Percentiles rank a stretch among this genome's conserved stretches.
Evolutionary conservation across 2,888 invertebrate species (phyloP).

Genomic region (Drosophila sordidapex): DNA sequence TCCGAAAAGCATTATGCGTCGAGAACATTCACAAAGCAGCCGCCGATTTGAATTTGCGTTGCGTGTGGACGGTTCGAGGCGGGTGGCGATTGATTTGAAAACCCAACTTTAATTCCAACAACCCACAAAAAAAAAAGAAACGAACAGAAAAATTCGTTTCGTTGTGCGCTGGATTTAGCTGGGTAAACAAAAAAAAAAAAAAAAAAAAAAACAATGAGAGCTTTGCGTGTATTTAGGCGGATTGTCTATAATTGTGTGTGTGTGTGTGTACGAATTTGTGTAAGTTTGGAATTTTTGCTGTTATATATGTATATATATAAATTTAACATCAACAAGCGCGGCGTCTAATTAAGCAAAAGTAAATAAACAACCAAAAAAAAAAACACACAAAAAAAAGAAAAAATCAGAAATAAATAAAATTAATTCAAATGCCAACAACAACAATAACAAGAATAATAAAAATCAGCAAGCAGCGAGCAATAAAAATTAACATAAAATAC

Average conservation of each 20-base stretch:
- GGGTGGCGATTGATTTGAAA: background rate
- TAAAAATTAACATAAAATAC: constrained; percentile 78
- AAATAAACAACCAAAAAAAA: constrained; percentile 54
- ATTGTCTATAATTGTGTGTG: constrained; percentile 48
- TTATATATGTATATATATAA: constrained; percentile 6
- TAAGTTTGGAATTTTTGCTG: constrained; percentile 13
- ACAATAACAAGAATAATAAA: constrained; percentile 54
- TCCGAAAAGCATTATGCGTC: constrained; percentile 27
- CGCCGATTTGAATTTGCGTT: constrained; percentile 21
- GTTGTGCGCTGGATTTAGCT: constrained; percentile 27
- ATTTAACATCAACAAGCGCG: constrained; percentile 45
- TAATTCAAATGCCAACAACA: constrained; percentile 69
- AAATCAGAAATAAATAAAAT: constrained; percentile 70
- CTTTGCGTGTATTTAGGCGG: constrained; percentile 58
- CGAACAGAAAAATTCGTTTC: constrained; percentile 41
- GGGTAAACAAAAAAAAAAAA: background rate
- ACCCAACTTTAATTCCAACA: constrained; percentile 22
- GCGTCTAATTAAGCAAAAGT: constrained; percentile 64
- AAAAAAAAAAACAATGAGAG: constrained; percentile 41
- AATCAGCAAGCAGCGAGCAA: constrained; percentile 60
- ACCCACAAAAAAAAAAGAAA: constrained; percentile 5
- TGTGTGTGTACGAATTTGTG: constrained; percentile 2
- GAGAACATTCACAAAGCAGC: constrained; percentile 17
- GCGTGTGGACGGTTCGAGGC: background rate
- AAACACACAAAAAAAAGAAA: constrained; percentile 12